Conservation (phyloP, 2,888 invertebrate species). For the Syrphus vitripennis region DNA sequence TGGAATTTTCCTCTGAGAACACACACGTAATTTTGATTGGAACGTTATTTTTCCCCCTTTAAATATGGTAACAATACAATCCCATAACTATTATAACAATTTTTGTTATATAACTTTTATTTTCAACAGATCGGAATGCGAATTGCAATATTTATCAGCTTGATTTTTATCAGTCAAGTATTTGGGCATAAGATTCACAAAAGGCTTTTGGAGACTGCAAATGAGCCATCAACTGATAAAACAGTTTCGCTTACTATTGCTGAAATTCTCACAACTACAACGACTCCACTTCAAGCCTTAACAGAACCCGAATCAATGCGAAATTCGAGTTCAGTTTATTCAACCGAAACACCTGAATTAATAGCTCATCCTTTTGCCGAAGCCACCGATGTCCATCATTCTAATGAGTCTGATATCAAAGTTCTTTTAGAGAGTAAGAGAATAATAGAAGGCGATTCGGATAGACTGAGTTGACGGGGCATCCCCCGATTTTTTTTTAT, state of each 20-base stretch:
- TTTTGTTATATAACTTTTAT: too few species aligned
- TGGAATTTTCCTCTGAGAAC: not conserved
- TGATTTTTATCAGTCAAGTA: not conserved
- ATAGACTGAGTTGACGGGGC: too few species aligned
- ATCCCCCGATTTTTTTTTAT: too few species aligned
- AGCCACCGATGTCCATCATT: not conserved
- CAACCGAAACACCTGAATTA: not conserved
- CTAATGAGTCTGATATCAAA: not conserved
- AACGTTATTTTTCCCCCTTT: not conserved
- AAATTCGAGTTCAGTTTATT: not conserved
- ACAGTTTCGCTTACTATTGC: not conserved
- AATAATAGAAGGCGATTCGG: too few species aligned
- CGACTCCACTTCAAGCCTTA: accelerated
- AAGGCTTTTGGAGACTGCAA: not conserved
- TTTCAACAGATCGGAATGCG: not conserved
- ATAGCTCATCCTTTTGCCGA: not conserved
- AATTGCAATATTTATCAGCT: not conserved
- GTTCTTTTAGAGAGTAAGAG: not conserved
- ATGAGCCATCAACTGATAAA: not conserved
- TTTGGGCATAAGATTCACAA: conserved; percentile 27
- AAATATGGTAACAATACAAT: not conserved
- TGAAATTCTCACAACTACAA: not conserved
- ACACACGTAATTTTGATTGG: not conserved
- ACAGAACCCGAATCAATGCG: not conserved
- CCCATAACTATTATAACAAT: not conserved